These are phyloP conservation scores for Drosophila borborema DNA, from an alignment of 2,888 invertebrate species.

Conservation along the genomic window DNA sequence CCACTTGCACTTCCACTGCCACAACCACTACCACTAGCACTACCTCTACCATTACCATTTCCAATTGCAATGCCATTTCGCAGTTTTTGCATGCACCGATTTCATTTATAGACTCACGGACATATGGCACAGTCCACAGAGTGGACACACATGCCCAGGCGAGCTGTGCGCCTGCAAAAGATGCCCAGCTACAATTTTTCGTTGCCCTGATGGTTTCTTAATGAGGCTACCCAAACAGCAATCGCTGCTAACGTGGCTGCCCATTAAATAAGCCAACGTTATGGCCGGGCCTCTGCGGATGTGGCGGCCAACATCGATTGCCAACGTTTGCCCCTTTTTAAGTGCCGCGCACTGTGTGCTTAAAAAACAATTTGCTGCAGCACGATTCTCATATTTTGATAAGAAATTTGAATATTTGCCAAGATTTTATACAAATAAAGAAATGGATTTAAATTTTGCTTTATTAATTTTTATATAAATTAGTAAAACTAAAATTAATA, in stretches of 20 bases:
- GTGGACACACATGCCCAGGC: slow-evolving; percentile 6
- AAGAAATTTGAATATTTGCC: background rate
- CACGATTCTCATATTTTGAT: background rate
- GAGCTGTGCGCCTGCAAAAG: slow-evolving; percentile 27
- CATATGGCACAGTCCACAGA: slow-evolving; percentile 3
- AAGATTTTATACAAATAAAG: no score
- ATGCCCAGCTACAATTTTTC: slow-evolving; percentile 39
- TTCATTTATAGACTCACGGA: slow-evolving; percentile 47
- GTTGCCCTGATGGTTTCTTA: slow-evolving; percentile 69
- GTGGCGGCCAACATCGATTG: slow-evolving; percentile 11
- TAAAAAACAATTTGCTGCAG: background rate
- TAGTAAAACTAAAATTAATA: no score
- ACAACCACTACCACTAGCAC: background rate
- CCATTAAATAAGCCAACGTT: slow-evolving; percentile 54
- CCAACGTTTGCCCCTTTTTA: slow-evolving; percentile 37
- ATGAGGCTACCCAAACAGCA: slow-evolving; percentile 59
- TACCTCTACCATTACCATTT: background rate
- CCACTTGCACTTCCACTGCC: background rate
- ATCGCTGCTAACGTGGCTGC: slow-evolving; percentile 36
- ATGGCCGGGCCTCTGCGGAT: slow-evolving; percentile 10
- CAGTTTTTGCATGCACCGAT: slow-evolving; percentile 52
- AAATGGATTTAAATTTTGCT: no score
- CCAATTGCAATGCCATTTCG: slow-evolving; percentile 41
- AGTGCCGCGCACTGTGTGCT: slow-evolving; percentile 35
- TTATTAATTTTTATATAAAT: no score